A percentile compares a stretch with the other conserved stretches of the same genome.
Evolutionary conservation across 2,888 invertebrate genomes (phyloP).

Genomic region (Stratiomys singularior): DNA sequence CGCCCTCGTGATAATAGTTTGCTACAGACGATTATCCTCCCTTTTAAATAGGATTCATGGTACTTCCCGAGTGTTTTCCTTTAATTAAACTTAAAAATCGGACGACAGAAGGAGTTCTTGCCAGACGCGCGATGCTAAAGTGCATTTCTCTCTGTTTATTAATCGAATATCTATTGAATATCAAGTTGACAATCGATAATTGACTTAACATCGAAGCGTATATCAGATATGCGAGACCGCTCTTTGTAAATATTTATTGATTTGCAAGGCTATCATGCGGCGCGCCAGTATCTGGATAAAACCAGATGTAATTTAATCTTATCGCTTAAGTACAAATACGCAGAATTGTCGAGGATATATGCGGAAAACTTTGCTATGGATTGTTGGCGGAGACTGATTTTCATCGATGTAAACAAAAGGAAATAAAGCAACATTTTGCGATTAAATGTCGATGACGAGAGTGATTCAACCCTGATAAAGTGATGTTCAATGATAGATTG

Average conservation of each 20-base stretch:
- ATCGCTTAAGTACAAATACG: not conserved
- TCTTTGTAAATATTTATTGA: not conserved
- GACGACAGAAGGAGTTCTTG: no score
- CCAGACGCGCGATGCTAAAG: no score
- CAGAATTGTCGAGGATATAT: not conserved
- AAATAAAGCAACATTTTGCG: no score
- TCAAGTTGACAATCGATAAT: constrained; percentile 1
- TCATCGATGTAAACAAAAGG: not conserved
- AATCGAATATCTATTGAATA: constrained; percentile 20
- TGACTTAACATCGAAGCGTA: constrained; percentile 20
- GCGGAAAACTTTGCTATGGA: not conserved
- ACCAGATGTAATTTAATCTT: not conserved
- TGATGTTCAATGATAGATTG: no score
- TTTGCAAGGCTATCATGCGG: not conserved
- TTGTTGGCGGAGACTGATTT: not conserved
- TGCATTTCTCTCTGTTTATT: not conserved
- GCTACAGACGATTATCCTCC: no score
- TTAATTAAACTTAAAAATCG: no score
- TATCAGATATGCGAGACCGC: not conserved
- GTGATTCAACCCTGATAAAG: no score
- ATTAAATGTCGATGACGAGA: no score
- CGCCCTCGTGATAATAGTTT: no score
- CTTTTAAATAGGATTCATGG: no score
- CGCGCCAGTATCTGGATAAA: constrained; percentile 5
- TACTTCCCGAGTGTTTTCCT: no score